Evolutionary conservation across 30 jellyfish, hydroid and myxozoan species (phyloP), one percentile per base, ranked within the genome.

Genomic region (Turritopsis dohrnii): DNA sequence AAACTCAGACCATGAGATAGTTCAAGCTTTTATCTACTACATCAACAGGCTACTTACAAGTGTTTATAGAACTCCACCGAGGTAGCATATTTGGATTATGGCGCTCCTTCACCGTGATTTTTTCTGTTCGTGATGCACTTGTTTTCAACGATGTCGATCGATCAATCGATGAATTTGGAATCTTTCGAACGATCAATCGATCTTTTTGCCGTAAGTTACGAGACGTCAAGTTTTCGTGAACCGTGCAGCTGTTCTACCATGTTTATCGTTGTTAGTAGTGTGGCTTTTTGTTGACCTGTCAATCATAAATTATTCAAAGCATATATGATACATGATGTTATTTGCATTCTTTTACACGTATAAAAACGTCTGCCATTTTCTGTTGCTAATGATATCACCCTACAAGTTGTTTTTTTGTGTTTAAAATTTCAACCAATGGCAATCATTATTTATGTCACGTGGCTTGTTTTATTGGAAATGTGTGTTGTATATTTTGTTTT

Each of bases 1-100:
- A 80, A 88, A 83, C 65, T 75, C 90, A 1, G 92, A 88, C 29
- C 88, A 54, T 29, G 95, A 84, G n/a, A 25, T 24, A 16, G 66
- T 83, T 0, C 79, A 71, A 27, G 53, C 65, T 7, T 72, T 80
- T 22, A 74, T 71, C 54, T 84, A 81, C 86, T 79, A 80, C 28
- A 52, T 74, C n/a, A 79, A 87, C 60, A 81, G 80, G 21, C 53
- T 72, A 28, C 20, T 65, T 54, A 54, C 52, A 19, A 52, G 29
- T n/a, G 66, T 77, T 1, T 85, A 71, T 71, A 86, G 30, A 13
- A 41, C 60, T 41, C 60, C 60, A 3, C 60, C 60, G 60, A 3
- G 13, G 60, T 41, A 41, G 13, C 60, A 41, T 41, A 3, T 41
- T 41, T 3, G 5, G 60, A 3, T 41, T n/a, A n/a, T n/a, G n/a